These are phyloP conservation scores for Drosophila repleta DNA, from an alignment of 1,140 invertebrate genomes.

Conservation along the genomic window DNA sequence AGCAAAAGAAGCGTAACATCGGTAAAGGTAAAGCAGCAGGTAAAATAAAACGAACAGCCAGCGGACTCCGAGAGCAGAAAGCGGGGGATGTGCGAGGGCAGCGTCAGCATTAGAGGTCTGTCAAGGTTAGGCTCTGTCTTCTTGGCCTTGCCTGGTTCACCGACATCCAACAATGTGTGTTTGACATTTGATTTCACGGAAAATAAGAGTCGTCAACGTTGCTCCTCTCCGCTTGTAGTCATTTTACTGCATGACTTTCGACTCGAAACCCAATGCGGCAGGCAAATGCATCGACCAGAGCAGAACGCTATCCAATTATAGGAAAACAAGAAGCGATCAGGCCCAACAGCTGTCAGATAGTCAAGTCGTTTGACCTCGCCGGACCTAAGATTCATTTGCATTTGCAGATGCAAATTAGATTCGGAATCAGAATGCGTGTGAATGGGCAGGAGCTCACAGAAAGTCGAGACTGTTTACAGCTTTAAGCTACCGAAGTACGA, in stretches of 20 bases:
- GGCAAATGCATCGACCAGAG: slow-evolving; percentile 64
- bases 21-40: slow-evolving; percentile 38
- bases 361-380: slow-evolving; percentile 34
- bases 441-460: slow-evolving; percentile 23
- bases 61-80: not conserved
- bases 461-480: slow-evolving; percentile 18
- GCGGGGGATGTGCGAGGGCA: not conserved
- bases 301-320: slow-evolving; percentile 71
- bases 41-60: slow-evolving; percentile 31
- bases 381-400: slow-evolving; percentile 61
- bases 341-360: slow-evolving; percentile 65
- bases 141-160: slow-evolving; percentile 51
- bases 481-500: not conserved
- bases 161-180: slow-evolving; percentile 71
- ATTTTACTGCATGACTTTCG: slow-evolving; percentile 21
- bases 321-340: slow-evolving; percentile 67
- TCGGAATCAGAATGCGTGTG: slow-evolving; percentile 38
- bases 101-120: slow-evolving; percentile 37
- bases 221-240: slow-evolving; percentile 12
- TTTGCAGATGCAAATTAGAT: slow-evolving; percentile 76
- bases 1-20: slow-evolving; percentile 65
- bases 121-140: slow-evolving; percentile 65
- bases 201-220: slow-evolving; percentile 20
- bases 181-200: slow-evolving; percentile 74
- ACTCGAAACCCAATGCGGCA: slow-evolving; percentile 16